These are phyloP conservation scores for Ruditapes philippinarum DNA, from an alignment of 1,140 invertebrate species.

Conservation along the genomic window DNA sequence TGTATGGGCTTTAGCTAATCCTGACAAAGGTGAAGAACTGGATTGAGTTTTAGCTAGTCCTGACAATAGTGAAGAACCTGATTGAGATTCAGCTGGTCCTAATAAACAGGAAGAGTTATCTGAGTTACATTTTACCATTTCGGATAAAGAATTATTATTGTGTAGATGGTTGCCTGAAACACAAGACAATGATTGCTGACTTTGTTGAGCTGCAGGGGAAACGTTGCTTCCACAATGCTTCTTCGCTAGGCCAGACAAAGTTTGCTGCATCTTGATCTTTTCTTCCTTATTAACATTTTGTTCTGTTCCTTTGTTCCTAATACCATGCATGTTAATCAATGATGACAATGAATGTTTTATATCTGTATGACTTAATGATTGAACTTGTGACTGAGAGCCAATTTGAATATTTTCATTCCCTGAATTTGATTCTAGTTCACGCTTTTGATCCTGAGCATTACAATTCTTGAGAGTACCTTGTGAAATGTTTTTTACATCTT, in stretches of 20 bases:
- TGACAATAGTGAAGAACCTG: neutral
- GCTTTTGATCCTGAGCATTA: neutral
- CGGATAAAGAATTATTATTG: neutral
- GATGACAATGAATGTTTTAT: neutral
- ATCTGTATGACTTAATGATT: neutral
- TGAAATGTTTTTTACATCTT: neutral
- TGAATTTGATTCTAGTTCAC: neutral
- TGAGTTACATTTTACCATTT: neutral
- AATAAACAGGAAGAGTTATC: neutral
- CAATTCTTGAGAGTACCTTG: neutral
- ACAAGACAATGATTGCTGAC: slow-evolving; percentile 54
- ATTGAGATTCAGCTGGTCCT: neutral
- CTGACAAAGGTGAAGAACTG: neutral
- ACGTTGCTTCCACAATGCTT: neutral
- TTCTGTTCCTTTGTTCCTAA: slow-evolving; percentile 4
- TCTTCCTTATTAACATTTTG: neutral
- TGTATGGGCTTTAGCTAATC: neutral
- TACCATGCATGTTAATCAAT: neutral
- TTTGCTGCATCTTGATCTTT: neutral
- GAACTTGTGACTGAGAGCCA: neutral
- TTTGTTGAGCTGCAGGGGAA: neutral
- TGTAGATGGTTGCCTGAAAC: slow-evolving; percentile 56
- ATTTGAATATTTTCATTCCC: neutral
- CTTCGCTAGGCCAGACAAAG: slow-evolving; percentile 55
- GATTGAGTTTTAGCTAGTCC: neutral